These are phyloP conservation scores for Lingula anatina DNA, from an alignment of 2,888 invertebrate genomes.

Conservation along the genomic window DNA sequence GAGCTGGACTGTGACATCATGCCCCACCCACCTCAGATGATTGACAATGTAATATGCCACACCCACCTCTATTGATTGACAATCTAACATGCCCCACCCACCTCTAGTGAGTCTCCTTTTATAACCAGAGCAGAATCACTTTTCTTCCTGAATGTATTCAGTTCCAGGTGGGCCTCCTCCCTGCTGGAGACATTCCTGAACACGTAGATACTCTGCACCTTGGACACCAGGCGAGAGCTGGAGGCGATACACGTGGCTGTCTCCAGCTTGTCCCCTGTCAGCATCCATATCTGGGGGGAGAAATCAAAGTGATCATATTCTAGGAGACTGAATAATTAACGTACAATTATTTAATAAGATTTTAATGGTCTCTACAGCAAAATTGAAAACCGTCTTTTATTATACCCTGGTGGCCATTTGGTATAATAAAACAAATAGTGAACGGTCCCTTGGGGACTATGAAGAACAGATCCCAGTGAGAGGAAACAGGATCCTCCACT, in stretches of 20 bases:
- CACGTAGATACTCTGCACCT: constrained; percentile 72
- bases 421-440: too few relatives aligned
- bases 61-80: constrained; percentile 1
- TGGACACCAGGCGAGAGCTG: constrained; percentile 83
- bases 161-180: constrained; percentile 62
- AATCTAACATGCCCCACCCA: constrained; percentile 15
- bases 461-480: too few relatives aligned
- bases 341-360: too few relatives aligned
- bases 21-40: too few relatives aligned
- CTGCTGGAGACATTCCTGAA: constrained; percentile 67
- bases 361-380: too few relatives aligned
- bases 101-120: constrained; percentile 66
- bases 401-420: too few relatives aligned
- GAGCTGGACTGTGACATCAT: too few relatives aligned
- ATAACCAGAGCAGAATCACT: constrained; percentile 65
- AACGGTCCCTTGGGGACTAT: too few relatives aligned
- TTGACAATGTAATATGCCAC: too few relatives aligned
- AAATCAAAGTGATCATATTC: neutral
- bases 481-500: neutral
- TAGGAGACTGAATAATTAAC: neutral
- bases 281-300: constrained; percentile 71
- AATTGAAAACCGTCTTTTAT: too few relatives aligned
- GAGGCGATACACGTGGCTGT: constrained; percentile 98
- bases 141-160: constrained; percentile 61
- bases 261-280: constrained; percentile 75